phyloP scores from a whole-genome alignment of 2,113 vertebrate genomes.

The Scophthalmus maximus region DNA sequence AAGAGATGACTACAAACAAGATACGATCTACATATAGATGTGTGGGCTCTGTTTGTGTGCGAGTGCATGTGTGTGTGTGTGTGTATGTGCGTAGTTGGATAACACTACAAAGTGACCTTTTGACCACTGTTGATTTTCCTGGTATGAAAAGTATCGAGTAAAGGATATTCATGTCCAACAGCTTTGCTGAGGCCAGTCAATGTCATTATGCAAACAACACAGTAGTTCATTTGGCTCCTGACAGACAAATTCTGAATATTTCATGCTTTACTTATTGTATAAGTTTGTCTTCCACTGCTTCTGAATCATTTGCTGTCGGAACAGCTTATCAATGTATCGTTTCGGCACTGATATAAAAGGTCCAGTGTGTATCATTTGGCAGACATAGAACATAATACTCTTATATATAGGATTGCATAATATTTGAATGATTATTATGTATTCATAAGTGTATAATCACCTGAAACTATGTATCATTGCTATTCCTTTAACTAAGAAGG shows the following conservation, averaged over 20 bases:
- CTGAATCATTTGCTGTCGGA: no score
- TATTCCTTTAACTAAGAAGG: neutral
- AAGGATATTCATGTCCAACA: neutral
- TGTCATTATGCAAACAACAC: neutral
- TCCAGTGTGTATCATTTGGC: neutral
- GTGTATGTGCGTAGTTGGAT: neutral
- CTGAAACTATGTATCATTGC: no score
- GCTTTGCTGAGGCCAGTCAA: neutral
- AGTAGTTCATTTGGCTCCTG: neutral
- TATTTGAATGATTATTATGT: no score
- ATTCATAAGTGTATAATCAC: no score
- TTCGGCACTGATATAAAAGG: neutral
- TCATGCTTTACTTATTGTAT: neutral
- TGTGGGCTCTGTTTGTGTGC: neutral
- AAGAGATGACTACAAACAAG: neutral
- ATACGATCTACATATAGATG: neutral
- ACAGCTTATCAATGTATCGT: neutral
- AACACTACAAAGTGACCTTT: constrained; percentile 5
- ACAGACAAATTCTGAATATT: neutral
- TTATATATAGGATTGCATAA: no score
- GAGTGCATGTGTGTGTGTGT: neutral
- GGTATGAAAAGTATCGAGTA: constrained; percentile 2
- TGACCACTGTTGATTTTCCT: constrained; percentile 24
- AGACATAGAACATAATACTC: neutral
- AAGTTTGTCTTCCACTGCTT: no score